These are phyloP conservation scores for Oreochromis niloticus DNA, from an alignment of 2,113 vertebrate species.

Conservation along the genomic window DNA sequence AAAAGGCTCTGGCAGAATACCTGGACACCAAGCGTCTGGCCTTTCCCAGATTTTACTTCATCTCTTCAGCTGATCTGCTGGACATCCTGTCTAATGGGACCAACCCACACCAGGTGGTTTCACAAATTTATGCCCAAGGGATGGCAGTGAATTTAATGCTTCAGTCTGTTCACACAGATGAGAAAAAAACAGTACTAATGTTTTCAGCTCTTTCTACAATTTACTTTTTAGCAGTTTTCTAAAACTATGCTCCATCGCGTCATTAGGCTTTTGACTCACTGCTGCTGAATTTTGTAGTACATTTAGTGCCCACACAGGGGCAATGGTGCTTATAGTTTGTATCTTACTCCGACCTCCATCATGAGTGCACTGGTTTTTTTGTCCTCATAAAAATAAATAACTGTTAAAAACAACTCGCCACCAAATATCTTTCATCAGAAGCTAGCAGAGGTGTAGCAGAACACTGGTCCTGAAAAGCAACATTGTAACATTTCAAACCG, in stretches of 20 bases:
- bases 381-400: slow-evolving; percentile 28
- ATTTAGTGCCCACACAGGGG: slow-evolving; percentile 31
- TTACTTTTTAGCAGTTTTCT: background rate
- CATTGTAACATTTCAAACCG: background rate
- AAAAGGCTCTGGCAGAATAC: slow-evolving; percentile 93
- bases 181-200: background rate
- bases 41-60: slow-evolving; percentile 95
- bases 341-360: background rate
- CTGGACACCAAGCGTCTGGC: slow-evolving; percentile 90
- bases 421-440: slow-evolving; percentile 17
- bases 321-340: slow-evolving; percentile 46
- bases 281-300: slow-evolving; percentile 1
- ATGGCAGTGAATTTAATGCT: background rate
- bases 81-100: slow-evolving; percentile 94
- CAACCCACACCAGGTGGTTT: slow-evolving; percentile 76
- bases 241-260: background rate
- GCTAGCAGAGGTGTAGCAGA: slow-evolving; percentile 15
- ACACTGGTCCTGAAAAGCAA: background rate
- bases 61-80: slow-evolving; percentile 93
- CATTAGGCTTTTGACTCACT: background rate
- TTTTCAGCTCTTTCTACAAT: background rate
- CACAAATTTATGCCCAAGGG: background rate
- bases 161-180: background rate
- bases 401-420: slow-evolving; percentile 16
- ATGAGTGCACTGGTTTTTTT: slow-evolving; percentile 1